phyloP scores from a whole-genome alignment of 2,888 invertebrate genomes.

The Ophonus ardosiacus region DNA sequence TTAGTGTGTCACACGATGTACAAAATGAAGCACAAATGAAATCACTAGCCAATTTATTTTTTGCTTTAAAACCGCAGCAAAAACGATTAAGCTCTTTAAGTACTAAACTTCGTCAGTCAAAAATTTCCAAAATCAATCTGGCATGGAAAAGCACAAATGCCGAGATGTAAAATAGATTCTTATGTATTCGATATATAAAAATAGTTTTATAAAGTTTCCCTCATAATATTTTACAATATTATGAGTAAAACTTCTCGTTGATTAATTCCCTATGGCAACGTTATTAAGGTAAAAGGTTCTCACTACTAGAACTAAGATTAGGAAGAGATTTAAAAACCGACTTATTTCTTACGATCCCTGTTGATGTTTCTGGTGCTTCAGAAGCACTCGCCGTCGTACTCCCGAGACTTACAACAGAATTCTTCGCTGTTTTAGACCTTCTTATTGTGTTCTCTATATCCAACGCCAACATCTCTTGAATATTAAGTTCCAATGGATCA shows the following conservation, averaged over 20 bases:
- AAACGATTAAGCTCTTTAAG: constrained; percentile 60
- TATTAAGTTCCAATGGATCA: constrained; percentile 76
- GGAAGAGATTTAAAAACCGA: constrained; percentile 82
- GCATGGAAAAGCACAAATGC: constrained; percentile 61
- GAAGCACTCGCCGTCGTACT: constrained; percentile 55
- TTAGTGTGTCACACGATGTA: constrained; percentile 33
- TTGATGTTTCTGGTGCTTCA: constrained; percentile 17
- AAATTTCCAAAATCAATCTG: constrained; percentile 45
- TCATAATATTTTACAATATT: background rate
- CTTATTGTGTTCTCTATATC: constrained; percentile 74
- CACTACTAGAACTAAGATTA: constrained; percentile 84
- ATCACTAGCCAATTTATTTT: constrained; percentile 60
- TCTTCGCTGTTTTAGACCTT: constrained; percentile 66
- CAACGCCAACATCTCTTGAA: constrained; percentile 76
- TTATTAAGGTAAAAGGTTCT: constrained; percentile 79
- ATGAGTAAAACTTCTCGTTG: background rate
- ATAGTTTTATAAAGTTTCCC: constrained; percentile 54
- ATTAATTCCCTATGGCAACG: constrained; percentile 65
- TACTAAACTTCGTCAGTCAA: constrained; percentile 62
- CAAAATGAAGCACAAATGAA: constrained; percentile 43
- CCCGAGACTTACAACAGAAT: constrained; percentile 63
- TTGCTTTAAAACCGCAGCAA: constrained; percentile 47
- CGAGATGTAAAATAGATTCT: constrained; percentile 62
- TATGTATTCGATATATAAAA: constrained; percentile 62
- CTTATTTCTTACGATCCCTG: constrained; percentile 70